Percentiles rank a stretch among this genome's conserved stretches.
Conservation (phyloP, 2,113 vertebrate species). For the Rutilus rutilus region DNA sequence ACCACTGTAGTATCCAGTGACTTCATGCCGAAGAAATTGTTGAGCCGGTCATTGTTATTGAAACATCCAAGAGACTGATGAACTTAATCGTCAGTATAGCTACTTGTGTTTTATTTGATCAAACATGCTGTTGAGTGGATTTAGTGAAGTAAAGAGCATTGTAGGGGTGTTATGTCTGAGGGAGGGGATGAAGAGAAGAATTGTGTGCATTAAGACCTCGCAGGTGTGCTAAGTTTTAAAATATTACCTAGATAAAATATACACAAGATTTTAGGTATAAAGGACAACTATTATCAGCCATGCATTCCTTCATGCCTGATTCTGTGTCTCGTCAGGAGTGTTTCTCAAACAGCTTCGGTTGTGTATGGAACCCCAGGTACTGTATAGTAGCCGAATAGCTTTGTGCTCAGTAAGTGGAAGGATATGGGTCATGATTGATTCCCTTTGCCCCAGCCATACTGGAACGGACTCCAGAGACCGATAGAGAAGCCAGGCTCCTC, state of each 20-base stretch:
- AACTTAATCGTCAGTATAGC: background rate
- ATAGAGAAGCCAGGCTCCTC: background rate
- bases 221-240: conserved; percentile 1
- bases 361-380: background rate
- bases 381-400: background rate
- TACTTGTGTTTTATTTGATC: background rate
- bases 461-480: background rate
- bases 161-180: background rate
- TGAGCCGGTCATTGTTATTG: background rate
- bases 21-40: conserved; percentile 12
- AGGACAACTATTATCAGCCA: background rate
- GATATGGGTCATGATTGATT: conserved; percentile 26
- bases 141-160: background rate
- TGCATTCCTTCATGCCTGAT: background rate
- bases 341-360: background rate
- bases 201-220: background rate
- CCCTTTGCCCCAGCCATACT: background rate
- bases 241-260: background rate
- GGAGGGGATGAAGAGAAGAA: conserved; percentile 1
- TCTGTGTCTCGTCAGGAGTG: background rate
- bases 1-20: background rate
- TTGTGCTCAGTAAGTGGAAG: conserved; percentile 18
- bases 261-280: background rate
- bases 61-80: background rate
- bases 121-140: background rate